These are phyloP conservation scores for Ageneiosus marmoratus DNA, from an alignment of 2,113 vertebrate genomes.

Conservation along the genomic window DNA sequence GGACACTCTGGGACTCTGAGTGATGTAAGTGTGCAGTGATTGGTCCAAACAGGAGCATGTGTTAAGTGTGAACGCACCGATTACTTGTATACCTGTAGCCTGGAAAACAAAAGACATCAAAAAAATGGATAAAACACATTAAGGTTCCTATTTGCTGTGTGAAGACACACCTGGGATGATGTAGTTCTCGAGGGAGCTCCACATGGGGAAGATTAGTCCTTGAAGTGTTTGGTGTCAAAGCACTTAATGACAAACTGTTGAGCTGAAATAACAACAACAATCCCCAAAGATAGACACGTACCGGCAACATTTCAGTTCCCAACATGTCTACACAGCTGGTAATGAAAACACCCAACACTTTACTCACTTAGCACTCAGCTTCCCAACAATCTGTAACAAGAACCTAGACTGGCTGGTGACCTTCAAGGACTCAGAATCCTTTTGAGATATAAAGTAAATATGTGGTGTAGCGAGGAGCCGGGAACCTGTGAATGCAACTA, in stretches of 20 bases:
- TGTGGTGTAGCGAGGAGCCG: neutral
- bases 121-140: no score
- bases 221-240: no score
- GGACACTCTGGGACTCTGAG: no score
- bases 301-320: neutral
- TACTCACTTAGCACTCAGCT: neutral
- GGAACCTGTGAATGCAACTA: neutral
- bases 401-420: neutral
- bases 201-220: no score
- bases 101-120: no score
- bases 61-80: no score
- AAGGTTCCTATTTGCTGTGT: no score
- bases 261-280: neutral
- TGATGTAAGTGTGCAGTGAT: no score
- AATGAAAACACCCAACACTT: neutral
- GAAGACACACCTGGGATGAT: no score
- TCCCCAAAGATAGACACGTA: neutral
- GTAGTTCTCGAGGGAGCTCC: no score
- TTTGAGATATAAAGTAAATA: neutral
- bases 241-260: neutral
- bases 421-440: neutral
- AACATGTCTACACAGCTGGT: conserved; percentile 8
- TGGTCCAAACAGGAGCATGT: no score
- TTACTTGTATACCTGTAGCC: no score
- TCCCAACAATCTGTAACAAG: neutral